phyloP scores from a whole-genome alignment of 2,888 invertebrate genomes.

The Microctonus brassicae region DNA sequence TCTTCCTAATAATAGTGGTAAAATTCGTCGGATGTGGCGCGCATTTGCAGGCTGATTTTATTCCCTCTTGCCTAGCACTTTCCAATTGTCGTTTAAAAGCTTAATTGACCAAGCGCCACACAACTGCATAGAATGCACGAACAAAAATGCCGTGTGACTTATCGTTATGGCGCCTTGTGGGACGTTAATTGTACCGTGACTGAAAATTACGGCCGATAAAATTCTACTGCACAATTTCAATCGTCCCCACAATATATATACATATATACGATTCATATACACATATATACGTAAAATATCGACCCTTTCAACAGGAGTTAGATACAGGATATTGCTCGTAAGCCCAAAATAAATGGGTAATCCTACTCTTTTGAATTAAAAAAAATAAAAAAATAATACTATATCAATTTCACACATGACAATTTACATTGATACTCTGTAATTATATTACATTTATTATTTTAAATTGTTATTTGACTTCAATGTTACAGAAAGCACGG shows the following conservation, averaged over 20 bases:
- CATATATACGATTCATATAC: neutral
- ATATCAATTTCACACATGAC: no score
- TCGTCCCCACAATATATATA: neutral
- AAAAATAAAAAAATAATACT: neutral
- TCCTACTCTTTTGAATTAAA: neutral
- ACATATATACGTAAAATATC: neutral
- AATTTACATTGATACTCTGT: no score
- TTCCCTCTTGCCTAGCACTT: conserved; percentile 4
- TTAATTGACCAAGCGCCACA: conserved; percentile 46
- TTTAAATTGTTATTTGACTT: conserved; percentile 19
- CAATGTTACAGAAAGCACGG: conserved; percentile 92
- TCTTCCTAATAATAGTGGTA: neutral
- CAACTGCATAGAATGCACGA: neutral
- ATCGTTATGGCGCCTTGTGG: conserved; percentile 17
- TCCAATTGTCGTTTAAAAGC: conserved; percentile 48
- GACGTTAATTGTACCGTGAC: conserved; percentile 32
- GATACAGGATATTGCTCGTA: neutral
- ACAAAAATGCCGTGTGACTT: conserved; percentile 16
- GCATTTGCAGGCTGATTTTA: neutral
- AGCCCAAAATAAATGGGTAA: neutral
- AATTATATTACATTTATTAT: neutral
- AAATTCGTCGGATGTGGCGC: neutral
- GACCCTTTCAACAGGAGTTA: neutral
- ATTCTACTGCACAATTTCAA: conserved; percentile 25
- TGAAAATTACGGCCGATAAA: conserved; percentile 34